Conservation (phyloP, 1,140 invertebrate species). For the Caligus rogercresseyi region DNA sequence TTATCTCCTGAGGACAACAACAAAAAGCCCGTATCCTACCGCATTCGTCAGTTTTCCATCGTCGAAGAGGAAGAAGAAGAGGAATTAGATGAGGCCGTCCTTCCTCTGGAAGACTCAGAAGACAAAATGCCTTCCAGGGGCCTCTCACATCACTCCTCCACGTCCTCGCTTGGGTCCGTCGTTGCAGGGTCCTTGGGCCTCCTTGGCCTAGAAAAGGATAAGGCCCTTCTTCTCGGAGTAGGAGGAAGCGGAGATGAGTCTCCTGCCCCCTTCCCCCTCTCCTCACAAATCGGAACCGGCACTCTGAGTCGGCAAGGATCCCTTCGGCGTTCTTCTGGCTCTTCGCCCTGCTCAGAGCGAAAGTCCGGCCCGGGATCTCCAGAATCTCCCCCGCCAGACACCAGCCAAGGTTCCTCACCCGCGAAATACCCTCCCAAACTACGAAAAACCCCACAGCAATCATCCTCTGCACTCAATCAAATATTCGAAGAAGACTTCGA, state of each 20-base stretch:
- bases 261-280: slow-evolving; percentile 17
- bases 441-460: not conserved
- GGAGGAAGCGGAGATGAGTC: slow-evolving; percentile 3
- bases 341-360: slow-evolving; percentile 3
- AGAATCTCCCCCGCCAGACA: not conserved
- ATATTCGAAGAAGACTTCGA: slow-evolving; percentile 16
- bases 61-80: slow-evolving; percentile 68
- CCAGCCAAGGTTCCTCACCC: slow-evolving; percentile 3
- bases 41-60: slow-evolving; percentile 65
- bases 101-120: slow-evolving; percentile 15
- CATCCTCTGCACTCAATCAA: slow-evolving; percentile 13
- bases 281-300: slow-evolving; percentile 20
- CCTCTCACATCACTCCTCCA: slow-evolving; percentile 6
- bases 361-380: slow-evolving; percentile 8
- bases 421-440: slow-evolving; percentile 3
- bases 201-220: not conserved
- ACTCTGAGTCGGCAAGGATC: slow-evolving; percentile 13
- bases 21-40: slow-evolving; percentile 21
- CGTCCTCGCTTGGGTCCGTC: not conserved
- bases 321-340: slow-evolving; percentile 2
- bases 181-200: not conserved
- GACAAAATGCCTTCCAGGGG: slow-evolving; percentile 18
- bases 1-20: slow-evolving; percentile 19
- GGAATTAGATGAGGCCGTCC: slow-evolving; percentile 24
- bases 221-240: not conserved